Evolutionary conservation across 2,888 invertebrate genomes (phyloP), one percentile per base, ranked within the genome.

Genomic region (Taphrorychus bicolor): DNA sequence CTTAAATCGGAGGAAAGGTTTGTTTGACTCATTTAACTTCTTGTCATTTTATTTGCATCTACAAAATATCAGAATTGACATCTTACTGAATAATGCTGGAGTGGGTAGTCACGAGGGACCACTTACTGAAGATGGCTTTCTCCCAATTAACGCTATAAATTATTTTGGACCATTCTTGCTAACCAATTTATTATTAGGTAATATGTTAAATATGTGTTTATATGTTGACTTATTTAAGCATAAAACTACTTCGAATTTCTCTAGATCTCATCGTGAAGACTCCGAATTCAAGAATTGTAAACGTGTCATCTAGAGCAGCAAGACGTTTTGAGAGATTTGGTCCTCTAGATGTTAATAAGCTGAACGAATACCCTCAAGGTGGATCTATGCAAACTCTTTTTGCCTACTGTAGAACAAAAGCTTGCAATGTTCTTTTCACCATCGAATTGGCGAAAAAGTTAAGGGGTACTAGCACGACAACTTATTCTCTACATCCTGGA

Each of bases 101-200:
- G 84, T 82, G 7, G 32, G 19, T 7, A 21, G 18, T 19, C 9
- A 21, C 1, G 85, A 84, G 1, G 75, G 83, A 17, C 78, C 79
- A 0, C 77, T 83, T 22, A 79, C 79, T 42, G 83, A 84, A 66
- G 89, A 91, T 73, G 90, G 89, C 0, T 82, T 91, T 23, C 85
- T 89, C 19, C 77, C 83, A 14, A 86, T 85, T 53, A 86, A 90
- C 84, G 89, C 89, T 71, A 85, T 88, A 14, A 92, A 92, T 73
- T 87, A 91, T 75, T 87, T 89, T 74, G 91, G 90, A 4, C 89
- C 88, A 5, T 92, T 91, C 76, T 80, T 92, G 18, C 81, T 92
- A 58, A 91, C 91, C 0, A 82, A 88, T 64, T 83, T 92, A 0
- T 78, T 92, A 0, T 75, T 86, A 1, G 86, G 88, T 72, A 69